Evolutionary conservation across 2,113 vertebrate species (phyloP).

Genomic region (Gobius niger): DNA sequence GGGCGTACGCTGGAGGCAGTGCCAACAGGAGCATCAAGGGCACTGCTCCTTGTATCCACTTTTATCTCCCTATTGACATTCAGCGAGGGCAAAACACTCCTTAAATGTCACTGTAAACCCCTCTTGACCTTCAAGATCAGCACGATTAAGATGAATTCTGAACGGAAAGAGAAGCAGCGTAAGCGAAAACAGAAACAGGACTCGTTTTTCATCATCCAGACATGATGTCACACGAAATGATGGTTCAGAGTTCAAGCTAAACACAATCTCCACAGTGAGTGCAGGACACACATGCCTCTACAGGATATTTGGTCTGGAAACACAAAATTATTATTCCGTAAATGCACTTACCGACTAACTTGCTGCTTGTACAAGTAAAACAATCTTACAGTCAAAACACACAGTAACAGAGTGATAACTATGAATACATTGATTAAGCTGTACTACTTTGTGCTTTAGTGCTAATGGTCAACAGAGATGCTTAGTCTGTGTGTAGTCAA

Average conservation of each 20-base stretch:
- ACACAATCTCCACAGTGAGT: neutral
- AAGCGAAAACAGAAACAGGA: neutral
- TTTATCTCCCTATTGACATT: conserved; percentile 1
- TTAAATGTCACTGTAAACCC: conserved; percentile 4
- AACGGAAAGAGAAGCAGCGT: neutral
- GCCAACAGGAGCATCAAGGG: neutral
- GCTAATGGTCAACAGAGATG: neutral
- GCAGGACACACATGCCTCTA: neutral
- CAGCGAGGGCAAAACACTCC: neutral
- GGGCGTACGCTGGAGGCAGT: neutral
- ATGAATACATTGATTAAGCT: too few species aligned
- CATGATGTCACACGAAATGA: conserved; percentile 4
- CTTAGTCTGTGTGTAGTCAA: neutral
- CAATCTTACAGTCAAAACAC: neutral
- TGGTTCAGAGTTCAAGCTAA: neutral
- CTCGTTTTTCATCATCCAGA: neutral
- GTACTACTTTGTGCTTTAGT: neutral
- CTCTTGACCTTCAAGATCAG: neutral
- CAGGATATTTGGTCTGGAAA: neutral
- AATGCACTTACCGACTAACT: neutral
- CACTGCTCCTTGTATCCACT: neutral
- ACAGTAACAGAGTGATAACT: too few species aligned
- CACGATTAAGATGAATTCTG: neutral
- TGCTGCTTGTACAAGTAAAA: neutral
- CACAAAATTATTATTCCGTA: neutral